Percentiles rank a stretch among this genome's conserved stretches.
Conservation (phyloP, 2,888 invertebrate genomes). For the Drosophila glabriapex region DNA sequence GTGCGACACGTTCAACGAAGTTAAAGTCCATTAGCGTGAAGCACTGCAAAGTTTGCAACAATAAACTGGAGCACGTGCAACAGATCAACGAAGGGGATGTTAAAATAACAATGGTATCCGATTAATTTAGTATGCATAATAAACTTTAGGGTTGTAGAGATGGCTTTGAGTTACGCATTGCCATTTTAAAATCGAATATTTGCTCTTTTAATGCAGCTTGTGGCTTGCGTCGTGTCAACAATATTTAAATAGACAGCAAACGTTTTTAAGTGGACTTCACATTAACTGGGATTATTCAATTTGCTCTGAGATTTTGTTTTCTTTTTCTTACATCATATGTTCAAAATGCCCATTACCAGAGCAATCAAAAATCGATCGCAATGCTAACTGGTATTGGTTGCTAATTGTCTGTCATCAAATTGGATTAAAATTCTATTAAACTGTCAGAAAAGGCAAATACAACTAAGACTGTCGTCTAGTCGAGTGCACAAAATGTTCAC, state of each 20-base stretch:
- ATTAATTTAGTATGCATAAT: constrained; percentile 4
- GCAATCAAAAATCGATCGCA: constrained; percentile 23
- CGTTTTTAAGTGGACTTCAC: background rate
- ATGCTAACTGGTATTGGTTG: constrained; percentile 23
- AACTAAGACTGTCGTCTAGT: constrained; percentile 29
- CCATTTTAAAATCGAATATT: background rate
- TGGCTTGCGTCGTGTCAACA: background rate
- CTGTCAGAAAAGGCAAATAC: constrained; percentile 46
- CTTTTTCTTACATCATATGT: background rate
- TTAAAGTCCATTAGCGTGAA: constrained; percentile 16
- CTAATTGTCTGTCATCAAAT: constrained; percentile 62
- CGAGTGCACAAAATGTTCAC: constrained; percentile 33
- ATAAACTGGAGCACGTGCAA: constrained; percentile 14
- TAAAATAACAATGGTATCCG: constrained; percentile 1
- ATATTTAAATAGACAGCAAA: background rate
- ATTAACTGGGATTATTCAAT: background rate
- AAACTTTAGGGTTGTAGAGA: background rate
- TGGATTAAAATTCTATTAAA: constrained; percentile 67
- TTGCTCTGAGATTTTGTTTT: background rate
- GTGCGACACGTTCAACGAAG: constrained; percentile 25
- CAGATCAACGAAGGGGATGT: background rate
- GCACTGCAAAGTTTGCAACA: constrained; percentile 30
- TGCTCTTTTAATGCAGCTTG: background rate
- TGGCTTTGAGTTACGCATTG: background rate
- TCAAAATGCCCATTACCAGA: background rate